These are phyloP conservation scores for Bombus difficillimus DNA, from an alignment of 1,140 invertebrate species.

Conservation along the genomic window DNA sequence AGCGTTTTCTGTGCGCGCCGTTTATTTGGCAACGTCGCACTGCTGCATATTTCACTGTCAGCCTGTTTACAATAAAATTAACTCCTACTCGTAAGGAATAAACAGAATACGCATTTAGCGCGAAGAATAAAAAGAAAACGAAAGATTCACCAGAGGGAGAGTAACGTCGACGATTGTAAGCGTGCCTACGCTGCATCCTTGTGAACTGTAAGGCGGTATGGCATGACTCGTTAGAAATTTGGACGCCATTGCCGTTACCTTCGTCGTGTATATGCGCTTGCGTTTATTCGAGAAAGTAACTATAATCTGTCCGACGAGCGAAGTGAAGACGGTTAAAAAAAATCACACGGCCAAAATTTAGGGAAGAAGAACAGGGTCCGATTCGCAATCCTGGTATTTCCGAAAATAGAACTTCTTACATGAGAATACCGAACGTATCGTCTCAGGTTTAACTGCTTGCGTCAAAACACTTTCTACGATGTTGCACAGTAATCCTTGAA, in stretches of 20 bases:
- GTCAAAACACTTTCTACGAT: background rate
- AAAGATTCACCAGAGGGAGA: constrained; percentile 31
- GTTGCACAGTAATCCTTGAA: background rate
- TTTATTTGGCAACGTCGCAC: constrained; percentile 61
- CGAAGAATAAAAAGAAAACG: constrained; percentile 49
- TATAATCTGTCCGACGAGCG: background rate
- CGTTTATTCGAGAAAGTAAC: background rate
- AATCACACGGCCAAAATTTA: too few species aligned
- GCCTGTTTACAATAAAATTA: constrained; percentile 72
- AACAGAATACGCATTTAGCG: constrained; percentile 65
- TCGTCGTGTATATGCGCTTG: background rate
- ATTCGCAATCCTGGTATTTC: too few species aligned
- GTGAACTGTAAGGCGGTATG: too few species aligned
- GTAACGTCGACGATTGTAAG: constrained; percentile 23
- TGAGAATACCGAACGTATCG: background rate
- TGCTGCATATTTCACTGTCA: constrained; percentile 57
- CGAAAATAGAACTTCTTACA: background rate
- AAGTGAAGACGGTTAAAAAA: too few species aligned
- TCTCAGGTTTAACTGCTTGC: too few species aligned
- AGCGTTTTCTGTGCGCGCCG: background rate
- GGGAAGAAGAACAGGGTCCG: too few species aligned
- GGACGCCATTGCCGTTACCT: constrained; percentile 6
- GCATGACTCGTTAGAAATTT: constrained; percentile 22
- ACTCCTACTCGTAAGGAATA: constrained; percentile 67
- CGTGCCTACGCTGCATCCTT: background rate